phyloP scores from a whole-genome alignment of 2,888 invertebrate genomes.

The Palloptera scutellata region DNA sequence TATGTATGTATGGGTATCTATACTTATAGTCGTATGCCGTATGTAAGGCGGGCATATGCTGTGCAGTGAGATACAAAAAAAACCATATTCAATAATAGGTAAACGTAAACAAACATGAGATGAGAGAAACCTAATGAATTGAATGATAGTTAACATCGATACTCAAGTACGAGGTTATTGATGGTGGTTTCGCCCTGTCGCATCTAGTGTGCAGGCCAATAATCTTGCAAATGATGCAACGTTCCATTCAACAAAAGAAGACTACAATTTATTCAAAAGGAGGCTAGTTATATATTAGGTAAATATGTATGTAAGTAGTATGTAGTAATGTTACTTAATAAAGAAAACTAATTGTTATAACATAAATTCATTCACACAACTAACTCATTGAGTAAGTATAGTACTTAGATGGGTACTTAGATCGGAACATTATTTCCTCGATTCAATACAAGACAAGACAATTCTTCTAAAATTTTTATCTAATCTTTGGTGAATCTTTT shows the following conservation, averaged over 20 bases:
- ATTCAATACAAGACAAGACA: too few relatives aligned
- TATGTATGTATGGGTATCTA: conserved; percentile 19
- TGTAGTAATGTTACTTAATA: conserved; percentile 22
- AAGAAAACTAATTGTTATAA: conserved; percentile 24
- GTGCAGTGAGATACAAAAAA: conserved; percentile 1
- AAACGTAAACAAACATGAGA: conserved; percentile 1
- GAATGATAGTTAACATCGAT: background rate
- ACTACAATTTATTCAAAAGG: too few relatives aligned
- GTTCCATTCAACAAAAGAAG: too few relatives aligned
- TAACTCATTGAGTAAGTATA: background rate
- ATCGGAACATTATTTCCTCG: too few relatives aligned
- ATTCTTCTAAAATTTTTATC: too few relatives aligned
- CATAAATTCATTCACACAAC: conserved; percentile 41
- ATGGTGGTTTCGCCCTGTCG: too few relatives aligned
- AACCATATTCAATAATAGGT: conserved; percentile 3
- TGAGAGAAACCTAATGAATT: background rate
- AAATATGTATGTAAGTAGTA: background rate
- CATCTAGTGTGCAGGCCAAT: too few relatives aligned
- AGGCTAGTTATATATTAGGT: too few relatives aligned
- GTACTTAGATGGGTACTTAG: too few relatives aligned
- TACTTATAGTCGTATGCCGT: conserved; percentile 12
- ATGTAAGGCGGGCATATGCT: background rate
- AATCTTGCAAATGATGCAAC: too few relatives aligned
- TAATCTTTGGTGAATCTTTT: too few relatives aligned
- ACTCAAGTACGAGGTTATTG: too few relatives aligned